Evolutionary conservation across 2,888 invertebrate species (phyloP).

Genomic region (Nowickia ferox): DNA sequence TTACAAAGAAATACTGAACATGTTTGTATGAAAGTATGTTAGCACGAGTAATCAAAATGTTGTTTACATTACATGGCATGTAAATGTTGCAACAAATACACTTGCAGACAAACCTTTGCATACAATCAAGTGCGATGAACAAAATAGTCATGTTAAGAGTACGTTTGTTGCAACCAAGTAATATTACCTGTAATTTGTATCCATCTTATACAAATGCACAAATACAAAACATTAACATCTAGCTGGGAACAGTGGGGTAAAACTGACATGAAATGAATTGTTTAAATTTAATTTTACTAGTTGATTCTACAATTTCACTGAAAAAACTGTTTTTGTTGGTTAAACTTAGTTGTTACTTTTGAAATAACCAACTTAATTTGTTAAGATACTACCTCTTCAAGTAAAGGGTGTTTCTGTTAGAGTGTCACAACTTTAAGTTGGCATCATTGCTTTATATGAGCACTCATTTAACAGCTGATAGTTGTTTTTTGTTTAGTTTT

Average conservation of each 20-base stretch:
- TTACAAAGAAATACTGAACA: slow-evolving; percentile 19
- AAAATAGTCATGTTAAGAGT: slow-evolving; percentile 24
- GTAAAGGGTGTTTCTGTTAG: no score
- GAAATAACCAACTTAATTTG: no score
- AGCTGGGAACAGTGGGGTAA: neutral
- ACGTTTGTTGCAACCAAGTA: slow-evolving; percentile 55
- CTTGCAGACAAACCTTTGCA: slow-evolving; percentile 5
- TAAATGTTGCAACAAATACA: slow-evolving; percentile 56
- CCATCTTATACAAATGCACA: slow-evolving; percentile 7
- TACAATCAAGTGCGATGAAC: neutral
- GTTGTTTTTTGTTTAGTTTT: no score
- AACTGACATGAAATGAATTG: neutral
- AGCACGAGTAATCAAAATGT: slow-evolving; percentile 58
- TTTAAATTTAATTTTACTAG: neutral
- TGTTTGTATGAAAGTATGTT: slow-evolving; percentile 38
- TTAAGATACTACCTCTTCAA: no score
- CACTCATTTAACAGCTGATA: no score
- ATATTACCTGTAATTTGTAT: slow-evolving; percentile 66
- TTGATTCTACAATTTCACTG: no score
- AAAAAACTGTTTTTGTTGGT: no score
- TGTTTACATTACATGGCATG: slow-evolving; percentile 66
- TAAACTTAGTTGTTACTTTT: no score
- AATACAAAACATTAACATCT: neutral
- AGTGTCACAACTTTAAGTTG: no score
- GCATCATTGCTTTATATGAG: no score